Evolutionary conservation across 2,113 vertebrate species (phyloP).

Genomic region (Probosciger aterrimus): DNA sequence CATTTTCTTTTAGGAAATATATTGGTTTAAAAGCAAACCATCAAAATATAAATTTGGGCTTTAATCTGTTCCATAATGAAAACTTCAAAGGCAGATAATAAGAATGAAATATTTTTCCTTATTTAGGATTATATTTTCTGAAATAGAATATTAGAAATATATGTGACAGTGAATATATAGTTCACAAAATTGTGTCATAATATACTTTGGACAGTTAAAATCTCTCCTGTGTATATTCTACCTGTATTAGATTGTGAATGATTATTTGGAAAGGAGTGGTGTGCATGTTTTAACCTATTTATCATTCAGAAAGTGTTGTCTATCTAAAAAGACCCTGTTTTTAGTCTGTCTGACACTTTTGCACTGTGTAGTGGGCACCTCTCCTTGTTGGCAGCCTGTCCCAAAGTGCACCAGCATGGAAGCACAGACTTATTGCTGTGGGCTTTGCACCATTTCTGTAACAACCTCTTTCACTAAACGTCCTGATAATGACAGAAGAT

Average conservation of each 20-base stretch:
- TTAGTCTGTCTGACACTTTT: not conserved
- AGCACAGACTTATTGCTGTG: not conserved
- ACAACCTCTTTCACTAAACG: accelerated
- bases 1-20: not conserved
- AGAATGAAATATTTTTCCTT: not conserved
- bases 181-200: not conserved
- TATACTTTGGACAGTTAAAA: not conserved
- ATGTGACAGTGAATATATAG: not conserved
- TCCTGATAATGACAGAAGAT: not conserved
- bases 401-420: accelerated
- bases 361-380: not conserved
- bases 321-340: not conserved
- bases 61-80: not conserved
- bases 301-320: not conserved
- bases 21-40: not conserved
- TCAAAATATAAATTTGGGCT: not conserved
- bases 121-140: not conserved
- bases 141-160: not conserved
- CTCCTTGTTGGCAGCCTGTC: not conserved
- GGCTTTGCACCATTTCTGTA: accelerated
- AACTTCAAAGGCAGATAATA: not conserved
- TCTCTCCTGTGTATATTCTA: not conserved
- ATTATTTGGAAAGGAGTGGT: not conserved
- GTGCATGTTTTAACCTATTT: not conserved
- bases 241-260: not conserved